Evolutionary conservation across 2,888 invertebrate species (phyloP).

Genomic region (Drosophila paramelanica): DNA sequence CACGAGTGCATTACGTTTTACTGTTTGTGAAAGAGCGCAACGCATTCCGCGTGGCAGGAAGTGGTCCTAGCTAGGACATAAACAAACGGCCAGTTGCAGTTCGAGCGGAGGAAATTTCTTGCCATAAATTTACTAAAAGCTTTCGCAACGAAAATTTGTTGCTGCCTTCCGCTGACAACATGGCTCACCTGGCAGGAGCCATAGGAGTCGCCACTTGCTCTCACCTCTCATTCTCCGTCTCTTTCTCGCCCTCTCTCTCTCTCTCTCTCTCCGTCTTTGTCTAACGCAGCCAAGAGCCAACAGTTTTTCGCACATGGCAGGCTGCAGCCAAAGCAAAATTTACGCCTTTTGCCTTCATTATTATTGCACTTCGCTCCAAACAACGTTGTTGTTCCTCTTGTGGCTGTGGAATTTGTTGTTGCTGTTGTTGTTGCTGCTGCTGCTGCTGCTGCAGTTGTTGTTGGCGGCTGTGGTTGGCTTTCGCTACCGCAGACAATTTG

Average conservation of each 20-base stretch:
- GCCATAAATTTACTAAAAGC: constrained; percentile 81
- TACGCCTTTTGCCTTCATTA: constrained; percentile 79
- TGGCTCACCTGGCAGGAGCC: constrained; percentile 72
- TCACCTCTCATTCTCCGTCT: not conserved
- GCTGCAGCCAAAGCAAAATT: constrained; percentile 76
- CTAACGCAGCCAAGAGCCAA: not conserved
- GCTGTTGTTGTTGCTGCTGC: constrained; percentile 12
- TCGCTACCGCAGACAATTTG: constrained; percentile 79
- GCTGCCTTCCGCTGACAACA: constrained; percentile 81
- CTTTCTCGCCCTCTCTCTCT: not conserved
- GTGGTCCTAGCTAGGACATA: constrained; percentile 53
- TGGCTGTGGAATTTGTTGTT: constrained; percentile 1
- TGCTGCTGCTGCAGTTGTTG: constrained; percentile 19
- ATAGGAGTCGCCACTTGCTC: constrained; percentile 13
- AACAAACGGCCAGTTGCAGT: constrained; percentile 58
- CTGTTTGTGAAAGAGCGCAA: constrained; percentile 47
- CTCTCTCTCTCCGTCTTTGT: not conserved
- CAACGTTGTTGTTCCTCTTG: constrained; percentile 30
- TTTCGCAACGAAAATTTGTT: constrained; percentile 79
- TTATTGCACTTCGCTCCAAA: constrained; percentile 74
- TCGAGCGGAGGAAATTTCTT: constrained; percentile 68
- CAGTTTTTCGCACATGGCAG: constrained; percentile 25
- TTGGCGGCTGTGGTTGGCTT: constrained; percentile 38
- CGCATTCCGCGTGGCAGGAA: constrained; percentile 30
- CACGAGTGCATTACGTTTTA: constrained; percentile 62